Conservation (phyloP, 2,888 invertebrate species). For the Torymus tubicola region DNA sequence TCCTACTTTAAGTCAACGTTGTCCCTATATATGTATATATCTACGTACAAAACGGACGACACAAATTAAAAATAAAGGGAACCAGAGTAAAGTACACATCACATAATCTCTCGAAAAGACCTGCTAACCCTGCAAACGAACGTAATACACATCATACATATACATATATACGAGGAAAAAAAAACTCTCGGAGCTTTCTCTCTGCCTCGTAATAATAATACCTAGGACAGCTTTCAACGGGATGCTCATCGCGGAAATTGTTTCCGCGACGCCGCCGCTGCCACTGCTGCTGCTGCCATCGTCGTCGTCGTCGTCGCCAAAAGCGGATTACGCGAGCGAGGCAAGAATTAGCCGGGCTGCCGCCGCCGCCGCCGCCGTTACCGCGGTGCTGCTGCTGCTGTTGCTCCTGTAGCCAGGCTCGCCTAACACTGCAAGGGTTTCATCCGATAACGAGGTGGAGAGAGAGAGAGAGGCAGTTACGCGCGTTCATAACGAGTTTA, state of each 20-base stretch:
- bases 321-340: constrained; percentile 62
- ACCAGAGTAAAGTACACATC: too few species aligned
- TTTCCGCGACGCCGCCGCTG: constrained; percentile 29
- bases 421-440: constrained; percentile 68
- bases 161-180: too few species aligned
- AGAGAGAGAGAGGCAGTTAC: too few species aligned
- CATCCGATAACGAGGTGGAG: constrained; percentile 66
- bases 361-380: neutral
- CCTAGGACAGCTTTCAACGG: neutral
- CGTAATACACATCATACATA: too few species aligned
- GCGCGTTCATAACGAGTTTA: constrained; percentile 14
- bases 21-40: too few species aligned
- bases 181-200: too few species aligned
- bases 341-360: constrained; percentile 57
- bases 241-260: constrained; percentile 13
- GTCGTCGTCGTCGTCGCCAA: constrained; percentile 35
- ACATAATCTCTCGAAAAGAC: too few species aligned
- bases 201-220: neutral
- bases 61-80: too few species aligned
- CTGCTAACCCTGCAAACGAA: too few species aligned
- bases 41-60: too few species aligned
- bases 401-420: constrained; percentile 59
- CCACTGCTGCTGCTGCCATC: too few species aligned
- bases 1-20: too few species aligned
- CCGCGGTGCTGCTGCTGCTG: neutral